These are phyloP conservation scores for Melanerpes aurifrons DNA, from an alignment of 2,113 vertebrate species.

Conservation along the genomic window DNA sequence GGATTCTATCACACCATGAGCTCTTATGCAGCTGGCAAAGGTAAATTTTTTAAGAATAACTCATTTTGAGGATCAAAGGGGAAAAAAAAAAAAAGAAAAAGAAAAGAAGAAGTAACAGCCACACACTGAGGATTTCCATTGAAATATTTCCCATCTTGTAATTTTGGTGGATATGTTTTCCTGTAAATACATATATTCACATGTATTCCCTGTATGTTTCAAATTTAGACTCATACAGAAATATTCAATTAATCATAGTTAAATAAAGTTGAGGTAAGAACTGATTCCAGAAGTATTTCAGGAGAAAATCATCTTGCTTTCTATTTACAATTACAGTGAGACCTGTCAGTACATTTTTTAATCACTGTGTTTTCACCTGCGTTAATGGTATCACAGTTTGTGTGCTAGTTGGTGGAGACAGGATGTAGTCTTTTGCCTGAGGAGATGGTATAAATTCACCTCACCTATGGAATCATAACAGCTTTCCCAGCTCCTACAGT, in stretches of 20 bases:
- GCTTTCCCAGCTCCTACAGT: neutral
- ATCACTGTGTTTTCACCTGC: neutral
- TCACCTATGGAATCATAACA: neutral
- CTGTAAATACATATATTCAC: neutral
- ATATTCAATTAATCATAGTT: neutral
- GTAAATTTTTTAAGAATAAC: neutral
- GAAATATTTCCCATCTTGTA: neutral
- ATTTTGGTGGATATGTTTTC: neutral
- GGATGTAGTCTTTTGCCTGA: neutral
- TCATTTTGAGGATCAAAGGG: neutral
- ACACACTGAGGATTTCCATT: neutral
- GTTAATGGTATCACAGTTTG: rapidly evolving
- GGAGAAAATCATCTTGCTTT: neutral
- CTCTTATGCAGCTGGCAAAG: neutral
- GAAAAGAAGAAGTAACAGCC: neutral
- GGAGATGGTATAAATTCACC: neutral
- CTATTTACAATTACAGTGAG: neutral
- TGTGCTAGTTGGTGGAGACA: neutral
- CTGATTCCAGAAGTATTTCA: neutral
- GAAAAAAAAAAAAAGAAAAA: no score
- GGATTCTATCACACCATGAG: neutral
- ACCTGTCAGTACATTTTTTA: neutral
- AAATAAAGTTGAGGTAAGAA: neutral
- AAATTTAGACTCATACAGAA: neutral
- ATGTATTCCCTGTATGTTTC: neutral